Evolutionary conservation across 2,888 invertebrate genomes (phyloP), one percentile per base, ranked within the genome.

Genomic region (Monopis laevigella): DNA sequence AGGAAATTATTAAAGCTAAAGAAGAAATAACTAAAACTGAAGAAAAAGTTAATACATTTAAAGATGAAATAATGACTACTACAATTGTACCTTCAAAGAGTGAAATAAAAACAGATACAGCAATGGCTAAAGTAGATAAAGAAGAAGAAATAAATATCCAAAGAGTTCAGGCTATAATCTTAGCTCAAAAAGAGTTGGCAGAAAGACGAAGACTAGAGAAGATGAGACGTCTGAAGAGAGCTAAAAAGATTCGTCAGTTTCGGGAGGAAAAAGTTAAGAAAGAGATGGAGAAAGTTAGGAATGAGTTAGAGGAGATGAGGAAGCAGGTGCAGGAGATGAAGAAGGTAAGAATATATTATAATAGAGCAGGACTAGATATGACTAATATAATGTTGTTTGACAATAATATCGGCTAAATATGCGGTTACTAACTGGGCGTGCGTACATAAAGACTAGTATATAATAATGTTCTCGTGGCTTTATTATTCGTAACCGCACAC

Each of bases 241-340:
- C 52, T 46, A 67, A 62, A 51, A 65, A 62, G 43, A 48, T 65
- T 43, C 60, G 59, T 45, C 47, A 62, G 46, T 51, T 66, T 43
- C 63, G 64, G 46, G 63, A 66, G 50, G 69, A 64, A 42, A 70
- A 62, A 39, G 69, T 69, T 3, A 72, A 71, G 42, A 62, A 59
- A 32, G 65, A 75, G 43, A 71, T 75, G 45, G 69, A 69, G 46
- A 66, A 61, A 42, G 71, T 73, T 4, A 66, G 67, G 43, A 58
- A 43, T 35, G 74, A 78, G 48, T 48, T 80, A 42, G 68, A 68
- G 41, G 58, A 58, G 46, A 68, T 78, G 68, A 72, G 62, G 50
- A 59, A 52, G 39, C 71, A 78, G 44, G 56, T 78, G n/a, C 63
- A 62, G 18, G 72, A 63, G 45, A 77, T 80, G 71, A 54, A 65